Evolutionary conservation across 2,113 vertebrate species (phyloP).

Genomic region (Cynocephalus volans): DNA sequence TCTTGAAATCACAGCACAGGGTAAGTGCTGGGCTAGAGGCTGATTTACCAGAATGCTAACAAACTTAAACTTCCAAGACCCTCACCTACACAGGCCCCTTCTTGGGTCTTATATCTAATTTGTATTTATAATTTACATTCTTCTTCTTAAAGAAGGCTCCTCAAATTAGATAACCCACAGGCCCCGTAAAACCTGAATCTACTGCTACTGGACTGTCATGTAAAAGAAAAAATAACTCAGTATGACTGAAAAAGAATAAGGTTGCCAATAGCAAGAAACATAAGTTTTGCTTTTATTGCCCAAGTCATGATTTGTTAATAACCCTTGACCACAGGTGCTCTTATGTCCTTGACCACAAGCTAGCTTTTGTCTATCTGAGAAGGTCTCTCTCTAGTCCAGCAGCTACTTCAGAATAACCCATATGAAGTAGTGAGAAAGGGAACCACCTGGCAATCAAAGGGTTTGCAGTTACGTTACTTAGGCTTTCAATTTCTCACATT

Average conservation of each 20-base stretch:
- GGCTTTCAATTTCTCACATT: not conserved
- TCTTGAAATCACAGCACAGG: too few species aligned
- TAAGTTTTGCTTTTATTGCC: not conserved
- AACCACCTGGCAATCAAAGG: not conserved
- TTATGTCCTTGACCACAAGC: not conserved
- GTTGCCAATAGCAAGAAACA: not conserved
- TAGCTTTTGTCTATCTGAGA: not conserved
- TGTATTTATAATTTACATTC: conserved; percentile 9
- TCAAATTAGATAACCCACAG: not conserved
- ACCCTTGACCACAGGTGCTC: not conserved
- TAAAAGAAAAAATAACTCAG: not conserved
- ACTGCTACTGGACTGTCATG: not conserved
- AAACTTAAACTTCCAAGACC: not conserved
- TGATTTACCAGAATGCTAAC: not conserved
- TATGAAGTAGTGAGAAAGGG: not conserved
- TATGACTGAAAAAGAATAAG: not conserved
- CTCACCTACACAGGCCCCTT: not conserved
- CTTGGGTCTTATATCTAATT: not conserved
- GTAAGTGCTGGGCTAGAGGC: not conserved
- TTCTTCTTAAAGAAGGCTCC: not conserved
- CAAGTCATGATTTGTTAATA: not conserved
- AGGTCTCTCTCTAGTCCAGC: not conserved
- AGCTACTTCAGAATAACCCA: not conserved
- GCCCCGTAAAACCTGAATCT: not conserved
- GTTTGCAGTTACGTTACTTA: not conserved